These are phyloP conservation scores for Anarhynchus alexandrinus DNA, from an alignment of 2,113 vertebrate genomes.

Conservation along the genomic window DNA sequence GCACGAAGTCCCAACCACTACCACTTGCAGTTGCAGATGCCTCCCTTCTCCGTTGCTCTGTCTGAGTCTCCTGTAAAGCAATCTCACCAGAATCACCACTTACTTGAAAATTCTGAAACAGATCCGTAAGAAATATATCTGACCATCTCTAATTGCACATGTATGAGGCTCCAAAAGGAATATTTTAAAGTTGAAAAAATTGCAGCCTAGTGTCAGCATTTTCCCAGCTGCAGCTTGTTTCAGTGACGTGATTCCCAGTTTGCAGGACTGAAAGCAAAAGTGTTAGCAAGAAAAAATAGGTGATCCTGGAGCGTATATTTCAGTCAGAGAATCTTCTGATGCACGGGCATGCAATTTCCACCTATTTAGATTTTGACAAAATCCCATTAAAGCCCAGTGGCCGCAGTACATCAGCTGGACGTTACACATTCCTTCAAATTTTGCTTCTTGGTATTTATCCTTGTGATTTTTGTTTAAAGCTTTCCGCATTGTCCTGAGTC, in stretches of 20 bases:
- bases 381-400: neutral
- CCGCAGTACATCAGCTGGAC: neutral
- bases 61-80: neutral
- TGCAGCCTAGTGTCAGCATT: neutral
- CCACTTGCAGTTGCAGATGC: neutral
- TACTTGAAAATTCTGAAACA: neutral
- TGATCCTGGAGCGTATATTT: neutral
- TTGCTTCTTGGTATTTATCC: neutral
- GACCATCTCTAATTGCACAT: neutral
- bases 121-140: neutral
- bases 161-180: neutral
- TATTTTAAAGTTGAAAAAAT: neutral
- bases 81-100: neutral
- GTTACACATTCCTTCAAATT: neutral
- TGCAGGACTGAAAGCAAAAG: neutral
- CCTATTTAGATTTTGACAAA: neutral
- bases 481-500: neutral
- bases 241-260: neutral
- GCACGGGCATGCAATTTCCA: neutral
- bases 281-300: neutral
- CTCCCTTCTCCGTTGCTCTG: neutral
- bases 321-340: neutral
- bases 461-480: neutral
- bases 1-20: neutral
- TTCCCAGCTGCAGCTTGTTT: neutral